Evolutionary conservation across 2,113 vertebrate species (phyloP), one percentile per base, ranked within the genome.

Genomic region (Oostethus manadensis): DNA sequence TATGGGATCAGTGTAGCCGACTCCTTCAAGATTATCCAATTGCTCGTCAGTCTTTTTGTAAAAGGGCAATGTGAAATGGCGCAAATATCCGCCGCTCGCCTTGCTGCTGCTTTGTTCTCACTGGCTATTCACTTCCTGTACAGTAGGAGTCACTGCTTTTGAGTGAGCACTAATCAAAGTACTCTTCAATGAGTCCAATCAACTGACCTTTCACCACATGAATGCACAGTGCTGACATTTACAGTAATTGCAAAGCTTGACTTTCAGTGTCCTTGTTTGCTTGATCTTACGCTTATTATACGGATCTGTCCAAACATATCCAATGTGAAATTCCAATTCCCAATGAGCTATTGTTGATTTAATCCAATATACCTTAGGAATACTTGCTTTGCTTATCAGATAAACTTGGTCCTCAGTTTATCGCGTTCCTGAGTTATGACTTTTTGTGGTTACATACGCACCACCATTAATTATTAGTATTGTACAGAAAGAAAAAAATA

Each of bases 161-260:
- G 51, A 65, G 46, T 18, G 60, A 71, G 56, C 18, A 43, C 68
- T 70, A 75, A 84, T 80, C 78, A 83, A 76, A 78, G 56, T 66
- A 50, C 67, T 78, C 56, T 71, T 70, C 56, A 79, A 54, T 61
- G 35, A 68, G 47, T 60, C 59, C 50, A 64, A 82, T 82, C 77
- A 80, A 61, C 64, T 78, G 60, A 77, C 70, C 71, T 74, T 81
- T 79, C 18, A 5, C 49, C 59, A 71, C 26, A 68, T 59, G 74
- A 71, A 71, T 68, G 72, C 56, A 68, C 64, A 57, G 35, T 53
- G 68, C 63, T 69, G 68, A 73, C 68, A 76, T 78, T 80, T 67
- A 65, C 50, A 66, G 22, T 64, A 57, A 75, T 50, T 61, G 72
- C 57, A 29, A 46, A 45, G 9, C 65, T 74, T 56, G 54, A 56